A percentile compares a stretch with the other conserved stretches of the same genome.
Conservation (phyloP, 64 coral and sea anemone species). For the Dendrophyllia cribrosa region DNA sequence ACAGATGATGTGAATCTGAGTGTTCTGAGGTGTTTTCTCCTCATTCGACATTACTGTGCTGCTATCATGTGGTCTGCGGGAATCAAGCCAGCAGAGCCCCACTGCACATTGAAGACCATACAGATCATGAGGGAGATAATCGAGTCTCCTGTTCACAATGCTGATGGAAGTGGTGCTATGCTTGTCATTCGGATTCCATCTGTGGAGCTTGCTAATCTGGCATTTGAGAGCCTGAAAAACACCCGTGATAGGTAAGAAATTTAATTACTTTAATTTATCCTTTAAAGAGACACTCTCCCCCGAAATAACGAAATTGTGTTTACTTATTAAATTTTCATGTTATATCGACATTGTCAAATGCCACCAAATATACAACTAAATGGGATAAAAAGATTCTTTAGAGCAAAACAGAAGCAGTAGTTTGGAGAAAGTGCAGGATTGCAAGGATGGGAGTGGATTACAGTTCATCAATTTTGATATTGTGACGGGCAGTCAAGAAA, state of each 20-base stretch:
- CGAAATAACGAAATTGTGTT: too few relatives aligned
- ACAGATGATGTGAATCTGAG: slow-evolving; percentile 94
- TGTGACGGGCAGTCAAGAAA: too few relatives aligned
- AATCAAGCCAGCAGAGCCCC: slow-evolving; percentile 96
- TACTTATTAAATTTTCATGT: too few relatives aligned
- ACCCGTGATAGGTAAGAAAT: slow-evolving; percentile 79
- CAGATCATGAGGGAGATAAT: slow-evolving; percentile 98
- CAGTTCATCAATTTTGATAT: too few relatives aligned
- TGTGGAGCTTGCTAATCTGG: slow-evolving; percentile 77
- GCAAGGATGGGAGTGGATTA: too few relatives aligned
- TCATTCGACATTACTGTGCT: slow-evolving; percentile 97
- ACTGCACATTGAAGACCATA: slow-evolving; percentile 97
- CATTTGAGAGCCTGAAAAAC: slow-evolving; percentile 89
- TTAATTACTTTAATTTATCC: not conserved
- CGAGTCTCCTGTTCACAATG: slow-evolving; percentile 89
- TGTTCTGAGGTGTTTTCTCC: slow-evolving; percentile 88
- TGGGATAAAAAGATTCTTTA: too few relatives aligned
- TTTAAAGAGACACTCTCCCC: too few relatives aligned
- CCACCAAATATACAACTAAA: too few relatives aligned
- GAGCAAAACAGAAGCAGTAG: too few relatives aligned
- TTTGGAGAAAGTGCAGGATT: too few relatives aligned
- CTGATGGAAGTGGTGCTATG: slow-evolving; percentile 96
- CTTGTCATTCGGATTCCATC: slow-evolving; percentile 92
- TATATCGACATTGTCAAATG: too few relatives aligned
- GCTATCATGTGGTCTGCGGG: slow-evolving; percentile 99